Evolutionary conservation across 1,140 invertebrate genomes (phyloP), one percentile per base, ranked within the genome.

Genomic region (Hestina assimilis): DNA sequence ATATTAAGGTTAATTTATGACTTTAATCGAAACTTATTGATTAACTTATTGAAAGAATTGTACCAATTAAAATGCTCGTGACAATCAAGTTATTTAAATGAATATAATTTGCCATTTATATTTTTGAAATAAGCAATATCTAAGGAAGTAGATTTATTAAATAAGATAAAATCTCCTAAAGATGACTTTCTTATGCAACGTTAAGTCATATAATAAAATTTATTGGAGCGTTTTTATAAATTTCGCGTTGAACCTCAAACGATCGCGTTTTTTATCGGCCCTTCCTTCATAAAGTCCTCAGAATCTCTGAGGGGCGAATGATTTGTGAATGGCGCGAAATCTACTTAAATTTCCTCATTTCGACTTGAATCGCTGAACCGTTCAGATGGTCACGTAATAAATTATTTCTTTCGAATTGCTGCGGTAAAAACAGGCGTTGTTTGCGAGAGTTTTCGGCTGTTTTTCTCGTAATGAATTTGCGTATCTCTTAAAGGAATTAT

Each of bases 271-370:
- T n/a, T 66, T 67, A 59, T 63, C 33, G 53, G 33, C 1, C 33
- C 54, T 59, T 64, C 56, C 61, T 62, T 63, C 53, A 63, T 59
- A 59, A 66, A 56, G 55, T 57, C 43, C 40, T 50, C 55, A 41
- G 38, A 58, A n/a, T n/a, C 46, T 20, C 41, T 31, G 42, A 23
- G 23, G 14, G 28, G 24, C 20, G 52, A 57, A 48, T 56, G 66
- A 65, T 69, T 65, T 69, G 66, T 62, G 48, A 64, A 52, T 56
- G 46, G 58, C 40, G 51, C 40, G 43, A 63, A 63, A 61, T 64
- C 50, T 55, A 59, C 51, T 62, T 61, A 66, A 51, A 66, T 53
- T 60, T 59, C 58, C 35, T 28, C 46, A 53, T 54, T 61, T 63
- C 48, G 33, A 26, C 21, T 31, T 46, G 23, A 47, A 57, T 59